Percentiles rank a stretch among this genome's conserved stretches.
phyloP scores from a whole-genome alignment of 2,888 invertebrate genomes.

The Cephalotes varians region DNA sequence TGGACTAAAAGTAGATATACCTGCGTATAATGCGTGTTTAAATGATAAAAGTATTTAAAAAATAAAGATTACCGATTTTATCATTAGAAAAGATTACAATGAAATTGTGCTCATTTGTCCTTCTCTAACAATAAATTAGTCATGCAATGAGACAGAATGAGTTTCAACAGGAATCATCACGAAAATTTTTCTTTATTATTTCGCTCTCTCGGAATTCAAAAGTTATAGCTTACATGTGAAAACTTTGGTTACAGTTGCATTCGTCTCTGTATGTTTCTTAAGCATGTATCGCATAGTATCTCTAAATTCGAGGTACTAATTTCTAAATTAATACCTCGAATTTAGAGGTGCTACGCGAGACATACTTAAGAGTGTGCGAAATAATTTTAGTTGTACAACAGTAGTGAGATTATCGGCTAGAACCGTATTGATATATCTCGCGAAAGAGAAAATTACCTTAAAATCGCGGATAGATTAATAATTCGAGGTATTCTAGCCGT shows the following conservation, averaged over 20 bases:
- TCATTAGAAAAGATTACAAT: background rate
- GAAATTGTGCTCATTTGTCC: background rate
- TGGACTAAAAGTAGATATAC: background rate
- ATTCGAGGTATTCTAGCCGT: background rate
- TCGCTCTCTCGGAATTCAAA: background rate
- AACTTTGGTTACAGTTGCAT: no score
- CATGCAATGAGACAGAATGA: background rate
- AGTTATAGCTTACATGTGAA: background rate
- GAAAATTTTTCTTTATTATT: slow-evolving; percentile 5
- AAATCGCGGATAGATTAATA: slow-evolving; percentile 25
- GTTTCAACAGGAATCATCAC: background rate
- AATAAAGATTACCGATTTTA: background rate
- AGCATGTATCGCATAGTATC: no score
- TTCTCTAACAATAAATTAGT: background rate
- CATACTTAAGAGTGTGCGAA: no score
- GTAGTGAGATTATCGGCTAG: background rate
- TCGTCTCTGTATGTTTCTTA: no score
- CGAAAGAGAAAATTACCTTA: background rate
- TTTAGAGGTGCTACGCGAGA: no score
- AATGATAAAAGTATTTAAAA: background rate
- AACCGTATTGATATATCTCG: slow-evolving; percentile 4
- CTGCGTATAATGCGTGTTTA: background rate
- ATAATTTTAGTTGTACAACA: background rate
- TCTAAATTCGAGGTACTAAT: no score
- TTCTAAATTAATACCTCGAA: no score